Base-by-base conservation (phyloP, 37 sponge, comb jelly and placozoan genomes). In the Cliona cf. orientalis region DNA sequence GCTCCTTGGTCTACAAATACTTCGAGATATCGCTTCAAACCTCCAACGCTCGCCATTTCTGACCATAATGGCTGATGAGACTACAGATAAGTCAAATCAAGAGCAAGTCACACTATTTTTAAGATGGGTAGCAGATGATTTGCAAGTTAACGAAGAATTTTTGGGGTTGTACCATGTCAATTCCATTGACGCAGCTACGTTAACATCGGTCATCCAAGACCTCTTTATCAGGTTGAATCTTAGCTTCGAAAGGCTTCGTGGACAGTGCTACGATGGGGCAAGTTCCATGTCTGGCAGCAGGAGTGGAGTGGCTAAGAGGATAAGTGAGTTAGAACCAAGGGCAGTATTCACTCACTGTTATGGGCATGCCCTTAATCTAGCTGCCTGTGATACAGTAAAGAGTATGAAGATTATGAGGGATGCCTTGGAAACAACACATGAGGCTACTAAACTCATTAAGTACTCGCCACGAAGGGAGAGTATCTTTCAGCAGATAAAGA, bases 211-310 rank as follows among this genome's bases (percentile, higher is more conserved):
- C 2, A 21, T 89, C 46, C 78, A 85, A 58, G 72, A 80, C 59
- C 44, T 64, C 19, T 63, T 93, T 21, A 14, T 57, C 14, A 33
- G 74, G 3, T 45, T 71, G 38, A 78, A 82, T 72, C 42, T 93
- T 34, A 33, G 78, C 40, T 64, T 86, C 5, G 32, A 57, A 12
- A 58, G 39, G 37, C 60, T 86, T 2, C 64, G 86, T 64, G 79
- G 93, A 9, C 88, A 92, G 56, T 84, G 88, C 55, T 92, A 92
- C 80, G 88, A 92, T 69, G 88, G 85, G 0, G 93, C 81, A 55
- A 70, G 71, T 57, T 40, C 43, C 44, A 80, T 80, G 71, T 33
- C 41, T 72, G 87, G 80, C 39, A 19, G 25, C 55, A 86, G 73
- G 73, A 39, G 42, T 38, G 87, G 87, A 29, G 91, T 90, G 21